Evolutionary conservation across 2,888 invertebrate genomes (phyloP).

Genomic region (Galeopsomyia nigrocyanea): DNA sequence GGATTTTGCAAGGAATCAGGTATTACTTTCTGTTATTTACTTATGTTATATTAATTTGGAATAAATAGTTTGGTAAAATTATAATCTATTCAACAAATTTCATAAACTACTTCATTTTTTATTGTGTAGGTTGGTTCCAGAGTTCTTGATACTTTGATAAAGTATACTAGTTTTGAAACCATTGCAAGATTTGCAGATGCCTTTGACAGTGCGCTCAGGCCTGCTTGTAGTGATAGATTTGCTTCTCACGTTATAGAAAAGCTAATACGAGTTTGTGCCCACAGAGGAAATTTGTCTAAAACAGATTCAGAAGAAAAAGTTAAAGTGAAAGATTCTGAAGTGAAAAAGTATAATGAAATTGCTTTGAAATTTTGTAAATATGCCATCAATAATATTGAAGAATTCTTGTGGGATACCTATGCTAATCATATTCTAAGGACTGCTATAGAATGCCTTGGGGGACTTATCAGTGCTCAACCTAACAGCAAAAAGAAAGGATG

Average conservation of each 20-base stretch:
- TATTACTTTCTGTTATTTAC: constrained; percentile 17
- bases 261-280: constrained; percentile 73
- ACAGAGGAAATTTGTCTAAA: constrained; percentile 68
- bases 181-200: constrained; percentile 76
- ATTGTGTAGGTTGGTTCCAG: constrained; percentile 75
- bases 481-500: constrained; percentile 47
- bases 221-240: constrained; percentile 81
- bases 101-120: background rate
- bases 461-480: constrained; percentile 70
- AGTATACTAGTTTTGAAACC: constrained; percentile 75
- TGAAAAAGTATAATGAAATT: constrained; percentile 75
- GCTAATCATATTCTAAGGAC: constrained; percentile 84
- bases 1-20: constrained; percentile 81
- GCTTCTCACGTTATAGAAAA: constrained; percentile 86
- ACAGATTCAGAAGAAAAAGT: constrained; percentile 26
- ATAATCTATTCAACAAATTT: background rate
- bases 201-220: constrained; percentile 78
- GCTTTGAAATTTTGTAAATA: constrained; percentile 81
- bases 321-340: constrained; percentile 51
- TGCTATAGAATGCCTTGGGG: constrained; percentile 79
- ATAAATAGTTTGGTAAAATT: background rate
- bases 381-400: constrained; percentile 86
- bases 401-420: constrained; percentile 83
- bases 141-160: constrained; percentile 82
- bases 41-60: background rate